Evolutionary conservation across 2,888 invertebrate species (phyloP), one percentile per base, ranked within the genome.

Genomic region (Agrilus biguttatus): DNA sequence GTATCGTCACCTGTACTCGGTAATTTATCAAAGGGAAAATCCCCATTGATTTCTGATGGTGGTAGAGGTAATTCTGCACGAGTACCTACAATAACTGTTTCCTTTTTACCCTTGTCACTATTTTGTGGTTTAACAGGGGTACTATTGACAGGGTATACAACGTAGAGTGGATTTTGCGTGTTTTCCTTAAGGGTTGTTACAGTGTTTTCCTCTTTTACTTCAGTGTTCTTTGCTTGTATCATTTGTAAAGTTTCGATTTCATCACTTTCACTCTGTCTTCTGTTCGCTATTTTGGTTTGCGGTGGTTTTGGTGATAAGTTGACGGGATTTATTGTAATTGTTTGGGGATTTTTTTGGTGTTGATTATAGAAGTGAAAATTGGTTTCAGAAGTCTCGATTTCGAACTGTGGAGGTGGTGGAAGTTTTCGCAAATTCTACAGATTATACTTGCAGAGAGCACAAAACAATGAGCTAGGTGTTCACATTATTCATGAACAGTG

Each of bases 241-340:
- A 81, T 80, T 62, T 81, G 81, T 32, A 80, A 57, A 0, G 80
- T 80, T 10, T 79, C 73, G 1, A 80, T 73, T 46, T 69, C 67
- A 1, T 72, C 71, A 21, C 73, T 70, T 5, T 72, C 62, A 2
- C 62, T 53, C 8, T 58, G 63, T 49, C 68, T 58, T 41, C 68
- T 60, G 41, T 69, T 71, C 1, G 68, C 60, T 28, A 71, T 53
- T 1, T 70, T 63, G 13, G 67, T 61, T 12, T 71, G 69, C 4
- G 72, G 72, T 1, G 63, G 63, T 4, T 59, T 58, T 46, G 61
- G 58, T 42, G 57, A 28, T 28, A 28, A 28, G 5, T 28, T 28
- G 5, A 28, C 10, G 10, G 28, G 40, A 43, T 36, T 45, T 42
- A 33, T 42, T 45, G 40, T 40, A 33, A 33, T 41, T 46, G 40